Evolutionary conservation across 2,113 vertebrate species (phyloP), one percentile per base, ranked within the genome.

Genomic region (Dolichotis patagonum): DNA sequence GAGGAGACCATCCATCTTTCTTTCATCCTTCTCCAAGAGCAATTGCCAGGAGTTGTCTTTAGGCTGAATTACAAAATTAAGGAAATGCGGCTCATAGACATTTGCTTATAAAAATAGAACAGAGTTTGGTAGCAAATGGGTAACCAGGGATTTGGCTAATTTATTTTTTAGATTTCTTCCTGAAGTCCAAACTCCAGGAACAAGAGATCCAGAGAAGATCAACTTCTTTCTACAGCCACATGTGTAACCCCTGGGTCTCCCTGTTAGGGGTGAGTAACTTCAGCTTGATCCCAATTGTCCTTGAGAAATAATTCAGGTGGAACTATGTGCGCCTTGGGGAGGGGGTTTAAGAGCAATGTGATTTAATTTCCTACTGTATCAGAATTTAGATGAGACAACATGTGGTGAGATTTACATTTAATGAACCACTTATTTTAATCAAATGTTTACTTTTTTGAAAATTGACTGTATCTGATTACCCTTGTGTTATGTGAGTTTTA

Each of bases 171-270:
- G 99, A 97, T 97, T 94, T 91, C 41, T 98, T 96, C 85, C 63
- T 86, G 85, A 99, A 99, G 95, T 93, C 98, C 46, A 99, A 98
- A 87, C 98, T 98, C 71, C 98, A 98, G 93, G 99, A 98, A 95
- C 94, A 98, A 95, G 99, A 98, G 98, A 98, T 99, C 95, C 98
- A 98, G 95, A 98, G 98, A 88, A 98, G 98, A 95, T 97, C 98
- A 67, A 83, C 98, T 92, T 99, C 98, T 14, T 96, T 98, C 96
- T 99, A 99, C 84, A 98, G 98, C 71, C 99, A 49, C 83, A 98
- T 99, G 83, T 99, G 99, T 98, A 99, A 99, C 97, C 99, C 98
- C 97, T 99, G 99, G 99, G 94, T 99, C 78, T 99, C 99, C 65
- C 98, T 99, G 78, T 91, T 98, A 67, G 99, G 99, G 98, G 99